These are phyloP conservation scores for Calephelis perditalis DNA, from an alignment of 2,888 invertebrate species.

Conservation along the genomic window DNA sequence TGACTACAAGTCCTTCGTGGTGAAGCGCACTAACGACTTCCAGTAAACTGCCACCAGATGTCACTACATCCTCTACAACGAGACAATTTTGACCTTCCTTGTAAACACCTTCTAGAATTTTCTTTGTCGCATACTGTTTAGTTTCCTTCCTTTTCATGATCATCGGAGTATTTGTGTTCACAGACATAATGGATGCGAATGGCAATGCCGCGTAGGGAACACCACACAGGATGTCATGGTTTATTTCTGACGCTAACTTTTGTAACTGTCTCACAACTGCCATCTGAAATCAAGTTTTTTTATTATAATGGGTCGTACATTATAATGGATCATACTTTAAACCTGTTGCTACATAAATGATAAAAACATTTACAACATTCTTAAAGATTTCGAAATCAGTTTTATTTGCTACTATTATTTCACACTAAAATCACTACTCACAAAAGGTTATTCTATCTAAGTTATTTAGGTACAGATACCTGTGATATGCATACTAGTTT, in stretches of 20 bases:
- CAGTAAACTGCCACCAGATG: conserved; percentile 93
- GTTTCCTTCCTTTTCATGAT: conserved; percentile 94
- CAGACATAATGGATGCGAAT: conserved; percentile 90
- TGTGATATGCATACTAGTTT: too few relatives aligned
- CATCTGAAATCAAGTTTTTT: conserved; percentile 41
- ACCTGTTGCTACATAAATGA: too few relatives aligned
- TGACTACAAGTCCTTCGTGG: conserved; percentile 81
- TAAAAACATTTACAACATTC: too few relatives aligned
- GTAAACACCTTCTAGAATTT: conserved; percentile 93
- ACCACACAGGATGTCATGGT: conserved; percentile 89
- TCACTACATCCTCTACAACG: conserved; percentile 96
- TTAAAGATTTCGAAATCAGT: too few relatives aligned
- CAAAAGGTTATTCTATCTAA: too few relatives aligned
- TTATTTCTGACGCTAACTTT: conserved; percentile 45
- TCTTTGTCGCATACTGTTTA: conserved; percentile 96
- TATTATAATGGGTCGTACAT: background rate
- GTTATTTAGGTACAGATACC: too few relatives aligned
- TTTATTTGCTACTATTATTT: too few relatives aligned
- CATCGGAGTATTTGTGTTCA: conserved; percentile 87
- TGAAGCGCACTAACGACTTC: conserved; percentile 89
- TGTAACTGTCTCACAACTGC: conserved; percentile 54
- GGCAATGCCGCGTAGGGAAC: conserved; percentile 98
- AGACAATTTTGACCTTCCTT: conserved; percentile 82
- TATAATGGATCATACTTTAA: too few relatives aligned
- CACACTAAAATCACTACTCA: too few relatives aligned